Evolutionary conservation across 2,797 vertebrate genomes (phyloP).

Genomic region (Dromococcyx pavoninus): DNA sequence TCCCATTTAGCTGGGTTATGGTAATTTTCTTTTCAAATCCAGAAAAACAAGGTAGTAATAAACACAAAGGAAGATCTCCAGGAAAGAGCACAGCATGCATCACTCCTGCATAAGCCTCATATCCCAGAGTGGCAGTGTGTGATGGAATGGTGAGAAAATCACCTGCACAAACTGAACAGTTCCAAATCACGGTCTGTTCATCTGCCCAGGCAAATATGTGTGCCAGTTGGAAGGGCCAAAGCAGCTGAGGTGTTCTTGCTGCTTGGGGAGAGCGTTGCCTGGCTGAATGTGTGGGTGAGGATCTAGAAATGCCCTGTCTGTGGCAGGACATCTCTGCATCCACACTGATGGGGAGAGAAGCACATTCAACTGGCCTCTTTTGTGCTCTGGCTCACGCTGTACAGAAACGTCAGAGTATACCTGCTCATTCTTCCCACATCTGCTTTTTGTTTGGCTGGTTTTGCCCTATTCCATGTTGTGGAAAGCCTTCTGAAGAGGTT

Average conservation of each 20-base stretch:
- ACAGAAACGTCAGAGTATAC: background rate
- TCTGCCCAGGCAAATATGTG: background rate
- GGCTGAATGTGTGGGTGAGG: background rate
- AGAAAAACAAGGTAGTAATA: background rate
- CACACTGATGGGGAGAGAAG: background rate
- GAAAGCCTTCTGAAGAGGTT: background rate
- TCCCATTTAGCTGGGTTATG: background rate
- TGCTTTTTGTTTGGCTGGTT: background rate
- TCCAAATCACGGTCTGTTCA: background rate
- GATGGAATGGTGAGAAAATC: background rate
- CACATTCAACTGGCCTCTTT: background rate
- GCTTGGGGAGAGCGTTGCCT: background rate
- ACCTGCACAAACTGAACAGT: background rate
- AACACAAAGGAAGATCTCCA: background rate
- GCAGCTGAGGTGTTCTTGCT: background rate
- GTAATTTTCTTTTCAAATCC: background rate
- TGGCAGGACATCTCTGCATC: background rate
- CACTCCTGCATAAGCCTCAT: background rate
- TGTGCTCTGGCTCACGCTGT: background rate
- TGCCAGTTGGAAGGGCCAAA: background rate
- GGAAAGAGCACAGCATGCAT: background rate
- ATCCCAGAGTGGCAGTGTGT: fast-evolving
- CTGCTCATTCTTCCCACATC: background rate
- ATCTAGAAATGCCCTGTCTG: background rate
- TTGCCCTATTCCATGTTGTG: background rate